phyloP scores from a whole-genome alignment of 1,140 invertebrate genomes.

The Drosophila aff. region DNA sequence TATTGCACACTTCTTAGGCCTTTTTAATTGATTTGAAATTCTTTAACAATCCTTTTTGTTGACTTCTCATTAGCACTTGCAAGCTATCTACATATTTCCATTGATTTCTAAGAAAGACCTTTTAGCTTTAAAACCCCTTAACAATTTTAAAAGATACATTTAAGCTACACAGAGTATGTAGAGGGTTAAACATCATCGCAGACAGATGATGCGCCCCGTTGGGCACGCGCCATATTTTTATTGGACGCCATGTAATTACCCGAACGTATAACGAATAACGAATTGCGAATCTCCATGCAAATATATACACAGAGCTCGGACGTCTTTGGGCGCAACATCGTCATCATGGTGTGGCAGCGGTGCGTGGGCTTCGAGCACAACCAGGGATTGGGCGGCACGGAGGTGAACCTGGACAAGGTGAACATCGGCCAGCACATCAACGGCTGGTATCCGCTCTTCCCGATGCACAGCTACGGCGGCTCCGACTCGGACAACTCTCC shows the following conservation, averaged over 20 bases:
- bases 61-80: no score
- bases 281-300: conserved; percentile 65
- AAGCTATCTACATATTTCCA: no score
- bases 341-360: conserved; percentile 96
- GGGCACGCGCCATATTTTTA: conserved; percentile 45
- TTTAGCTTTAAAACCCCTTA: not conserved
- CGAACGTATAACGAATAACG: conserved; percentile 47
- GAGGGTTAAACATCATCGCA: conserved; percentile 17
- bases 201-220: conserved; percentile 1
- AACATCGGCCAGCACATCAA: conserved; percentile 91
- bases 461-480: conserved; percentile 90
- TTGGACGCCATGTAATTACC: conserved; percentile 62
- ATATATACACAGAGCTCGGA: conserved; percentile 88
- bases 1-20: no score
- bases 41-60: no score
- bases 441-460: conserved; percentile 96
- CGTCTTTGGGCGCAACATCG: conserved; percentile 88
- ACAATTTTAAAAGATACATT: no score
- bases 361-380: conserved; percentile 95
- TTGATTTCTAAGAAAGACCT: no score
- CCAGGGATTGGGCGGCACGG: conserved; percentile 93
- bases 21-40: no score
- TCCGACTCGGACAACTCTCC: conserved; percentile 90
- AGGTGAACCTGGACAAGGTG: conserved; percentile 92
- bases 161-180: not conserved